phyloP scores from a whole-genome alignment of 2,113 vertebrate species.

The Sylvia atricapilla region DNA sequence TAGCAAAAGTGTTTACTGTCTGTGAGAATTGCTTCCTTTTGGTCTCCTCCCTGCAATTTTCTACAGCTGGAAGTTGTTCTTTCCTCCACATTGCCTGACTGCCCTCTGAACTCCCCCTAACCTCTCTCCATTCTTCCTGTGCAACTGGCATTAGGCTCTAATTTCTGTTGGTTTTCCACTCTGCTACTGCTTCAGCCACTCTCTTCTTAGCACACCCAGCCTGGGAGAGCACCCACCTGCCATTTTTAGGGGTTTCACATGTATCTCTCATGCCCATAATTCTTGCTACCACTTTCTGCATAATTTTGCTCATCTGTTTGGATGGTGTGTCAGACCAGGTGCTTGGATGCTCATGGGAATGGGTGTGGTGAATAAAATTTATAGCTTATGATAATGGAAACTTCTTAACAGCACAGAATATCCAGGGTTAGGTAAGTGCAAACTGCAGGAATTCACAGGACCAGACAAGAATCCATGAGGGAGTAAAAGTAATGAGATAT shows the following conservation, averaged over 20 bases:
- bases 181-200: neutral
- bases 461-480: neutral
- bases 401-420: neutral
- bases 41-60: slow-evolving; percentile 43
- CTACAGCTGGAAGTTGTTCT: slow-evolving; percentile 47
- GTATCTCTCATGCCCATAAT: neutral
- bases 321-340: neutral
- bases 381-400: neutral
- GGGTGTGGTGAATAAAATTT: neutral
- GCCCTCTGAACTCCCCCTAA: slow-evolving; percentile 36
- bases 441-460: neutral
- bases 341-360: neutral
- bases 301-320: neutral
- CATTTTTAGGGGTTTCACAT: neutral
- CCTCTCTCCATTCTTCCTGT: slow-evolving; percentile 45
- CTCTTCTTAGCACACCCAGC: neutral
- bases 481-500: neutral
- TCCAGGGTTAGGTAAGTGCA: neutral
- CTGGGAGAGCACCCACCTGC: neutral
- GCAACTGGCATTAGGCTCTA: neutral
- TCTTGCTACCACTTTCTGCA: neutral
- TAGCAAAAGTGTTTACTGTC: neutral
- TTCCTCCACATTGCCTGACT: slow-evolving; percentile 34
- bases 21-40: slow-evolving; percentile 47
- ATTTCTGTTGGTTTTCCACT: neutral